Evolutionary conservation across 2,113 vertebrate genomes (phyloP).

Genomic region (Xiphorhynchus elegans): DNA sequence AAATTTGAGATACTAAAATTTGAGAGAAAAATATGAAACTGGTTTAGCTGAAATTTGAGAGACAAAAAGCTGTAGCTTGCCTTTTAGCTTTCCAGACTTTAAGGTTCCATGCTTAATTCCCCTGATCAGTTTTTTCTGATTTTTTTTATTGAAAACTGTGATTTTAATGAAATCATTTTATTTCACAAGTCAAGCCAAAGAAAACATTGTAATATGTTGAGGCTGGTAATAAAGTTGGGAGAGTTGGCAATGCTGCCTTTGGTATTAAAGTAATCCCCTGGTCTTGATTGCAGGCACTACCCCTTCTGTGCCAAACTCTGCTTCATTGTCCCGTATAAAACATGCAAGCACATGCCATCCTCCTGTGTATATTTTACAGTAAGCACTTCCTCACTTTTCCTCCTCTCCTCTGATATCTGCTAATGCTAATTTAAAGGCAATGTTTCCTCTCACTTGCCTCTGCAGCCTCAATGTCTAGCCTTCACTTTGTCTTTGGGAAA

Average conservation of each 20-base stretch:
- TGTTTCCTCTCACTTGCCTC: not conserved
- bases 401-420: not conserved
- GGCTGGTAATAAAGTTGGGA: not conserved
- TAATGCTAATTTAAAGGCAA: not conserved
- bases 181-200: not conserved
- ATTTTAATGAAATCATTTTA: not conserved
- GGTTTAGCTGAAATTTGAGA: not conserved
- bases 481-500: conserved; percentile 17
- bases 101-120: not conserved
- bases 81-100: not conserved
- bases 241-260: not conserved
- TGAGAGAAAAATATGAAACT: not conserved
- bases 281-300: not conserved
- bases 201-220: not conserved
- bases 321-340: not conserved
- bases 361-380: not conserved
- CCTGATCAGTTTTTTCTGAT: not conserved
- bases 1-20: not conserved
- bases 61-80: not conserved
- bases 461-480: not conserved
- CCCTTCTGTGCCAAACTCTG: not conserved
- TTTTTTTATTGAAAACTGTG: not conserved
- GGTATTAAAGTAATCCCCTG: not conserved
- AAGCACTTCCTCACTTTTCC: not conserved
- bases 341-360: not conserved